These are phyloP conservation scores for Recurvirostra avosetta DNA, from an alignment of 2,113 vertebrate genomes.

Conservation along the genomic window DNA sequence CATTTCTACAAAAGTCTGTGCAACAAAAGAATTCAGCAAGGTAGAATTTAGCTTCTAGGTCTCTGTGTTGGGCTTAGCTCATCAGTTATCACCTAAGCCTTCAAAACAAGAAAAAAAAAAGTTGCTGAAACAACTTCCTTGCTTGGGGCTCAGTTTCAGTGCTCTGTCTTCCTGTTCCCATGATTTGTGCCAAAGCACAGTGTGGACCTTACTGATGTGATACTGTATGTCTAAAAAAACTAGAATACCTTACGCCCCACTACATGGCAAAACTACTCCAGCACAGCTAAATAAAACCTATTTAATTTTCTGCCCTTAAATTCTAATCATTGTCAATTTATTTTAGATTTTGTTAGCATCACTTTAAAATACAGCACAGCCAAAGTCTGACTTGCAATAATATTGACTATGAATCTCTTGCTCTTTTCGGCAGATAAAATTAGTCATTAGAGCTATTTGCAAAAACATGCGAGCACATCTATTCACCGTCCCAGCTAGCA, in stretches of 20 bases:
- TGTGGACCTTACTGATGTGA: rapidly evolving
- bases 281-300: background rate
- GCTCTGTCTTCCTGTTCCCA: background rate
- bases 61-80: background rate
- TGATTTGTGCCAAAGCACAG: background rate
- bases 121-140: background rate
- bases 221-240: background rate
- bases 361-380: background rate
- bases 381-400: background rate
- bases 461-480: background rate
- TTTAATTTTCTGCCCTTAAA: background rate
- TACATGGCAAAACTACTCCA: background rate
- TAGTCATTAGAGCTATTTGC: background rate
- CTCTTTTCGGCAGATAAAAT: background rate
- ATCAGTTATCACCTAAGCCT: background rate
- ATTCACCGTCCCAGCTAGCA: background rate
- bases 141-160: background rate
- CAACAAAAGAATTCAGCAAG: background rate
- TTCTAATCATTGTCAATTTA: background rate
- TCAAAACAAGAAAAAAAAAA: background rate
- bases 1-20: background rate
- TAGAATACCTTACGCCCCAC: background rate
- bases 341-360: background rate
- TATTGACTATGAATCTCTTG: background rate
- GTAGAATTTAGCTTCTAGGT: background rate